Evolutionary conservation across 2,113 vertebrate species (phyloP).

Genomic region (Puffinus mauretanicus): DNA sequence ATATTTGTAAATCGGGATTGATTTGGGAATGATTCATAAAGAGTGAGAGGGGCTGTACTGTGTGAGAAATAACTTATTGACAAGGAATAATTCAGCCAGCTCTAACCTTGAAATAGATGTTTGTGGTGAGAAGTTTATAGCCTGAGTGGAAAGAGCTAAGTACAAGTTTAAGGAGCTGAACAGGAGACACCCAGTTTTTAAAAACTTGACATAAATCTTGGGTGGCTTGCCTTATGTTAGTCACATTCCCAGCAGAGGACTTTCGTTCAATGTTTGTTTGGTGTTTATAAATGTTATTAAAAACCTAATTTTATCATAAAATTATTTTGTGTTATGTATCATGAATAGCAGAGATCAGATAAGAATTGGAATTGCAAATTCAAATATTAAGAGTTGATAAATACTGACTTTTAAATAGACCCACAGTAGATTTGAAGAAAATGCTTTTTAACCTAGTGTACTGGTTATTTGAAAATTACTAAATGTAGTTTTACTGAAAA

Average conservation of each 20-base stretch:
- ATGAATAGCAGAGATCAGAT: slow-evolving; percentile 34
- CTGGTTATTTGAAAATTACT: not conserved
- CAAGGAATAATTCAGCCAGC: not conserved
- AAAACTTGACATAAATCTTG: slow-evolving; percentile 26
- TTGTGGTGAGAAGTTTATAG: slow-evolving; percentile 13
- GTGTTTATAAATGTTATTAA: not conserved
- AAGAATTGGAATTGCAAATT: slow-evolving; percentile 43
- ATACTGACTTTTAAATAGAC: slow-evolving; percentile 40
- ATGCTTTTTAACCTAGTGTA: not conserved
- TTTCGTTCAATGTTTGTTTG: not conserved
- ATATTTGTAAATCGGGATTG: not conserved
- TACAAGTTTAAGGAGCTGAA: slow-evolving; percentile 1
- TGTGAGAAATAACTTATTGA: not conserved
- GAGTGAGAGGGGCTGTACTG: not conserved
- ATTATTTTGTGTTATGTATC: slow-evolving; percentile 5
- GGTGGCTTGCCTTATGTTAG: not conserved
- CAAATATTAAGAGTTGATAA: slow-evolving; percentile 32
- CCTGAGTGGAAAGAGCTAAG: not conserved
- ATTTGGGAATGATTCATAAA: slow-evolving; percentile 1
- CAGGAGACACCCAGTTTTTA: not conserved
- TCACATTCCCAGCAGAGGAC: not conserved
- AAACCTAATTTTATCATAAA: not conserved
- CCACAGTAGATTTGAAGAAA: slow-evolving; percentile 16
- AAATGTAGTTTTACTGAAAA: not conserved
- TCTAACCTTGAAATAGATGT: slow-evolving; percentile 18